These are phyloP conservation scores for Apotomis turbidana DNA, from an alignment of 2,888 invertebrate species.

Conservation along the genomic window DNA sequence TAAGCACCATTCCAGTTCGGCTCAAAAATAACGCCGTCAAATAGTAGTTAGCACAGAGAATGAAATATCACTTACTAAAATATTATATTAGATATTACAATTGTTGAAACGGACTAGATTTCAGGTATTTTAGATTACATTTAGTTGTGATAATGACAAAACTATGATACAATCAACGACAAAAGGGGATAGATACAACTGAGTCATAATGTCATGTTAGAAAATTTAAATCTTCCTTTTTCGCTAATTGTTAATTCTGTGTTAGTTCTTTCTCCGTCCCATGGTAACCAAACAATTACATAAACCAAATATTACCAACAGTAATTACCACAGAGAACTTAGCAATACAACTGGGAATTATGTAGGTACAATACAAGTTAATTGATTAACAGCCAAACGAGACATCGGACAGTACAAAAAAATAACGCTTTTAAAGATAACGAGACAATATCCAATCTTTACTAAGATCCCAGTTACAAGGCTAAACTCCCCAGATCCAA, in stretches of 20 bases:
- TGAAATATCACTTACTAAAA: background rate
- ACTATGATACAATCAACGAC: background rate
- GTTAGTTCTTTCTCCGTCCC: constrained; percentile 19
- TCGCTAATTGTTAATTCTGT: background rate
- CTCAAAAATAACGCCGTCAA: constrained; percentile 7
- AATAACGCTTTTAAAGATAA: no score
- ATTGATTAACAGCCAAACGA: no score
- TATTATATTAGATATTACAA: background rate
- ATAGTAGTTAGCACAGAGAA: constrained; percentile 17
- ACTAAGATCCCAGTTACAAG: constrained; percentile 9
- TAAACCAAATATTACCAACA: constrained; percentile 8
- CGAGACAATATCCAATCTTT: no score
- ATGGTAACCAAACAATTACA: constrained; percentile 6
- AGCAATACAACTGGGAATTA: constrained; percentile 14
- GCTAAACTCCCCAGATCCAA: background rate
- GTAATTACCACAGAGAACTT: constrained; percentile 3
- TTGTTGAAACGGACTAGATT: background rate
- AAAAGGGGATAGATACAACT: background rate
- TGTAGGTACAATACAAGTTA: background rate
- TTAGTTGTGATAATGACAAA: background rate
- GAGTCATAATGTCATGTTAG: constrained; percentile 5
- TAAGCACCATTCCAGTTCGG: constrained; percentile 1
- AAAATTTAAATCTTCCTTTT: background rate
- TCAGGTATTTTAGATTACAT: background rate
- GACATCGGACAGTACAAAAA: no score